Base-by-base conservation (phyloP, 2,888 invertebrate species). In the Neria commutata region DNA sequence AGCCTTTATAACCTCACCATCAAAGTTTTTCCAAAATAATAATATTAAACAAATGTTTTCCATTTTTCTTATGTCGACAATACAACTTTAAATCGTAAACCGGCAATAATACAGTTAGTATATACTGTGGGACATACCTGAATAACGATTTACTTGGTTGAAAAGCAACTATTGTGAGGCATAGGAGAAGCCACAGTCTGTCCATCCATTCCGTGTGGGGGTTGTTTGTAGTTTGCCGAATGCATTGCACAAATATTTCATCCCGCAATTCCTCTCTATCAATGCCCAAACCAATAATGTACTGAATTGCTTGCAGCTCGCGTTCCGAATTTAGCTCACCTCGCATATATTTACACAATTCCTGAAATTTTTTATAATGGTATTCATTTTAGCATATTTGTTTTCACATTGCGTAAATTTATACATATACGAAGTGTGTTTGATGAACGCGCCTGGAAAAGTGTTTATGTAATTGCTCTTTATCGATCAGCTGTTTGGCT, bases 221-320 rank as follows among this genome's bases (percentile, higher is more conserved):
- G 78, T 95, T 95, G 69, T 93, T 94, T 14, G 93, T 95, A 45
- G 91, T 88, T 83, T 94, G 94, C 70, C 95, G 84, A 73, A 94
- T 91, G 70, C 93, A 91, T 72, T 94, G 94, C 11, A 94, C 91
- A 65, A 93, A 88, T 67, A 97, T 91, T 83, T 97, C 97, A 78
- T 97, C 97, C 8, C 96, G 83, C 8, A 97, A 81, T 78, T 97
- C 96, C 72, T 96, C 95, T 10, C 95, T 85, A 79, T 96, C 95
- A 62, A 97, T 87, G 0, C 95, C 95, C 68, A 91, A 89, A 0
- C 90, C 89, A 54, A 95, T 91, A 62, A 94, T 89, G 1, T 88
- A 89, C 77, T 95, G 95, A 65, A 95, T 92, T 3, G 91, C 89
- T 70, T 88, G 87, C 0, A 92, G 87, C 80, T 95, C 95, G 49